A percentile compares a stretch with the other conserved stretches of the same genome.
These are phyloP conservation scores for Drosophila buzzatii DNA, from an alignment of 2,888 invertebrate genomes.

Conservation along the genomic window DNA sequence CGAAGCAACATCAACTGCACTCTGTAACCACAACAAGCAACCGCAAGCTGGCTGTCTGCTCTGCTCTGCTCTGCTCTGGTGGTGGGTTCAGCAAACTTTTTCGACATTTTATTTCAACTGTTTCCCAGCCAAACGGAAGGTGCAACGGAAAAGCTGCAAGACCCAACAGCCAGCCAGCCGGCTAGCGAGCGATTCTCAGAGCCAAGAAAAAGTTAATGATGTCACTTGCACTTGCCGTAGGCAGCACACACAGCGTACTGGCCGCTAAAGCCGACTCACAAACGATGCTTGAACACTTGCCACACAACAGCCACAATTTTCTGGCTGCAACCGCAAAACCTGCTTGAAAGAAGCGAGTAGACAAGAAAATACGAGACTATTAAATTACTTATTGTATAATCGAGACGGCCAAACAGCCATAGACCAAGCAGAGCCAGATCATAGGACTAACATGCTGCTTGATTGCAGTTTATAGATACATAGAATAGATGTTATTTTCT, in stretches of 20 bases:
- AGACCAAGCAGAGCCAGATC: background rate
- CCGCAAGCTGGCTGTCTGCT: constrained; percentile 55
- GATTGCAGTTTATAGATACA: constrained; percentile 7
- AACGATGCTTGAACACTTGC: background rate
- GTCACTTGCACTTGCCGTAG: constrained; percentile 75
- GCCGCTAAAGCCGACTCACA: constrained; percentile 18
- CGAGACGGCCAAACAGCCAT: background rate
- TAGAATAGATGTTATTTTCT: no score
- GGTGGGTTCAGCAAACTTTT: constrained; percentile 54
- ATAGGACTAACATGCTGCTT: background rate
- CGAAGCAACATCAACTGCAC: constrained; percentile 6
- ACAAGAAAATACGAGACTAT: constrained; percentile 32
- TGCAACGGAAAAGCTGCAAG: constrained; percentile 48
- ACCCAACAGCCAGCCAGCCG: constrained; percentile 21
- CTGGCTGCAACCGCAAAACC: constrained; percentile 14
- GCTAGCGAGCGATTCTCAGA: constrained; percentile 9
- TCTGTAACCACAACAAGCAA: constrained; percentile 40
- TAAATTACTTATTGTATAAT: constrained; percentile 27
- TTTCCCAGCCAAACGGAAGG: constrained; percentile 36
- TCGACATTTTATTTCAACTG: constrained; percentile 63
- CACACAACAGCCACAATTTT: constrained; percentile 8
- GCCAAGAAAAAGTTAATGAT: constrained; percentile 76
- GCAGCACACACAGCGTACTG: constrained; percentile 25
- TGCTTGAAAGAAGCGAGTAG: constrained; percentile 15
- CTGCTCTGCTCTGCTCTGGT: no score